These are phyloP conservation scores for Popillia japonica DNA, from an alignment of 1,140 invertebrate species.

Conservation along the genomic window DNA sequence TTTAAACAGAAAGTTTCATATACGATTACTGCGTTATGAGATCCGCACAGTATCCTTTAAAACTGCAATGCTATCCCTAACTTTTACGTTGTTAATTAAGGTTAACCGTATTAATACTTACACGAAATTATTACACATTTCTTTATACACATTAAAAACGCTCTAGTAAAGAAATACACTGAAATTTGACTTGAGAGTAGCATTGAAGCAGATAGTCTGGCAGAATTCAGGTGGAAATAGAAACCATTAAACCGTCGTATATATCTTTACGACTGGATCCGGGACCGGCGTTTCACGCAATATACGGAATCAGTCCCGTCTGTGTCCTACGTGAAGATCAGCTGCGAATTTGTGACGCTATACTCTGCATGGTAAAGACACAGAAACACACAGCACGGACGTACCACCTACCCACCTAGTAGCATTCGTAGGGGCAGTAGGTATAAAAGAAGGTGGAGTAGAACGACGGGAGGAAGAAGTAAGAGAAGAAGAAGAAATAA, in stretches of 20 bases:
- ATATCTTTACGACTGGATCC: conserved; percentile 49
- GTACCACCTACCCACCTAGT: conserved; percentile 7
- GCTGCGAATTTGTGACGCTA: not conserved
- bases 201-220: not conserved
- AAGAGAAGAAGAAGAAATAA: conserved; percentile 47
- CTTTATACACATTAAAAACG: not conserved
- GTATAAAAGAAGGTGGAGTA: not conserved
- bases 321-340: conserved; percentile 21
- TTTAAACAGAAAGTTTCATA: no score
- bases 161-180: not conserved
- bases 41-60: no score
- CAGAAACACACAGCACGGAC: conserved; percentile 1
- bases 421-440: not conserved
- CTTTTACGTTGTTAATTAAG: no score
- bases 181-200: conserved; percentile 6
- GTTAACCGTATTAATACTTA: no score
- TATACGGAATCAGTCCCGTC: conserved; percentile 19
- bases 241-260: conserved; percentile 51
- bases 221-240: conserved; percentile 50
- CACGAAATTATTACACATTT: no score
- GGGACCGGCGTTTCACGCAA: conserved; percentile 37
- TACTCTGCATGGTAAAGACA: conserved; percentile 17
- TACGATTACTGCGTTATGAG: no score
- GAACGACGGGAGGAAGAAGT: conserved; percentile 37
- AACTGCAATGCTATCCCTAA: no score